Evolutionary conservation across 2,888 invertebrate genomes (phyloP), one percentile per base, ranked within the genome.

Genomic region (Synanthedon formicaeformis): DNA sequence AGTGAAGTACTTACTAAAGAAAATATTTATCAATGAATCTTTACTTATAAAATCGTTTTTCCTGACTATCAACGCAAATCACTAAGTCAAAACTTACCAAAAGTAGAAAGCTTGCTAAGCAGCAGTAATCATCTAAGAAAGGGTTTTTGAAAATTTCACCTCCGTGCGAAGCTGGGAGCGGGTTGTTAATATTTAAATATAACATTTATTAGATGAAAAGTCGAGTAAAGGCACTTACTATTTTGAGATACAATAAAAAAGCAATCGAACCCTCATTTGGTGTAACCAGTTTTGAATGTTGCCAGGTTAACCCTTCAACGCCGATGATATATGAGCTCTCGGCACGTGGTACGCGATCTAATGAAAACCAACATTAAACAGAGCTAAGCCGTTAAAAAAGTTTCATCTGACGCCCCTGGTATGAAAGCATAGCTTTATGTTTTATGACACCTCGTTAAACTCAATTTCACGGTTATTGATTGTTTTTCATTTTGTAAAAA

Each of bases 201-300:
- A 34, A 34, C 10, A 34, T 10, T 34, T 34, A 34, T 10, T 34
- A 34, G 10, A 10, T 34, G 2, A 34, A 34, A 2, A 34, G 34
- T 34, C 10, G 34, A 34, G 34, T 34, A 34, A 34, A 34, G 34
- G 27, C 8, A 27, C 8, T 27, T 27, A 27, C 45, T 49, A 49
- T 49, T 49, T 49, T 49, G 13, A 49, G 62, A 63, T 69, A 74
- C 69, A 73, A 77, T 75, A 80, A 80, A 80, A 76, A 78, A 74
- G 61, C 64, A 69, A 77, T 76, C 62, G 66, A 73, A 73, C 73
- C 71, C 67, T 71, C 58, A 54, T 54, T 62, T 71, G 66, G 73
- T 73, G 78, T 76, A 76, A 75, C 78, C 75, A 75, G 75, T 75
- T 82, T 78, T 78, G 78, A 78, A 81, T 71, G 71, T 65, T 59